A percentile compares a stretch with the other conserved stretches of the same genome.
phyloP scores from a whole-genome alignment of 2,888 invertebrate genomes.

The Thereva unica region DNA sequence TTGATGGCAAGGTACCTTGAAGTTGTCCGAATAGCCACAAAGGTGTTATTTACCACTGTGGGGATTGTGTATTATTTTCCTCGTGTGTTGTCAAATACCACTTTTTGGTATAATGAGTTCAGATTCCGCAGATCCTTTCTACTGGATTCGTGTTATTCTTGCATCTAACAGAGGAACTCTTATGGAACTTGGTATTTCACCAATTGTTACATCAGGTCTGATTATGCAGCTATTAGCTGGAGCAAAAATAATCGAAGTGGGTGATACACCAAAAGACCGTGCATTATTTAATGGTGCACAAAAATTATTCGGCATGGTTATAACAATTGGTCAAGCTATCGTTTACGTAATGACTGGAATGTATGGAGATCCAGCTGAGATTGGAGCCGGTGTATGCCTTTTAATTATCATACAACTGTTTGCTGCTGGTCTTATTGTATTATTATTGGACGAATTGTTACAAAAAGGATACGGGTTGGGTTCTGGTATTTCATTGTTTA shows the following conservation, averaged over 20 bases:
- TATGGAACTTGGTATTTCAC: conserved; percentile 99
- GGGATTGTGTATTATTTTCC: no score
- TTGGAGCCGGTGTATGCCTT: conserved; percentile 97
- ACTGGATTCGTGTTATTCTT: conserved; percentile 99
- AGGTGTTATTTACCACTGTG: no score
- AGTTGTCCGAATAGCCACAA: no score
- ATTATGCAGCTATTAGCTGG: conserved; percentile 99
- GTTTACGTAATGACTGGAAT: conserved; percentile 99
- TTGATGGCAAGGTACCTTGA: no score
- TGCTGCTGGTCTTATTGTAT: conserved; percentile 96
- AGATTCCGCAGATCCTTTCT: conserved; percentile 99
- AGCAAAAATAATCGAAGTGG: conserved; percentile 99
- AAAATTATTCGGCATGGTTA: conserved; percentile 99
- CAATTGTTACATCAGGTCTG: conserved; percentile 98
- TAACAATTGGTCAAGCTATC: conserved; percentile 98
- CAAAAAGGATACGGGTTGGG: conserved; percentile 99
- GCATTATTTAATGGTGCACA: conserved; percentile 99
- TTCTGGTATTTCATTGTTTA: conserved; percentile 98
- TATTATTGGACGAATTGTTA: conserved; percentile 93
- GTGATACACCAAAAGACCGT: conserved; percentile 98
- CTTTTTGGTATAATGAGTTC: conserved; percentile 99
- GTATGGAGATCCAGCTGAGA: conserved; percentile 97
- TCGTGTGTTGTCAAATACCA: conserved; percentile 99
- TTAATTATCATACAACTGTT: conserved; percentile 98
- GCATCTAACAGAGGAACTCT: conserved; percentile 99